phyloP scores from a whole-genome alignment of 2,113 vertebrate species.

The Vicugna pacos region DNA sequence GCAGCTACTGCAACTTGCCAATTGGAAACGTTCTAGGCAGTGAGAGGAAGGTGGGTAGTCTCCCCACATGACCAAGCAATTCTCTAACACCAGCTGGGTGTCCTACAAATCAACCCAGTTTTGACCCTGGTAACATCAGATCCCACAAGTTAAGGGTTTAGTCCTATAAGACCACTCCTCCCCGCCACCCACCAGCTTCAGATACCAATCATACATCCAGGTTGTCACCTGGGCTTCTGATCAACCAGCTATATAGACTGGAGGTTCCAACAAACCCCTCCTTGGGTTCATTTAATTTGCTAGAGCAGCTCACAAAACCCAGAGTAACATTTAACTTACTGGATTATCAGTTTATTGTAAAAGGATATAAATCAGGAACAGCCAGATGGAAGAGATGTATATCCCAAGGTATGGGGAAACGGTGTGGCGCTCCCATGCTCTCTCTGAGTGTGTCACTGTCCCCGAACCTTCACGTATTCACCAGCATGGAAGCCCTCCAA shows the following conservation, averaged over 20 bases:
- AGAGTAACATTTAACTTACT: not conserved
- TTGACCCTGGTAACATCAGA: not conserved
- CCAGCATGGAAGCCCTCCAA: not conserved
- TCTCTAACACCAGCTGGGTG: not conserved
- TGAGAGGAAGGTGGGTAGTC: too few relatives aligned
- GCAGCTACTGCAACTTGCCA: not conserved
- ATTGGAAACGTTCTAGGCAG: not conserved
- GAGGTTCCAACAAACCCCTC: not conserved
- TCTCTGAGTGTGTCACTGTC: not conserved
- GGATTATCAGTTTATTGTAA: not conserved
- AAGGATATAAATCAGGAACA: not conserved
- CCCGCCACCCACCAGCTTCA: not conserved
- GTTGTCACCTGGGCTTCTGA: not conserved
- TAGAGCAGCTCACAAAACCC: not conserved
- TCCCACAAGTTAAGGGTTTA: not conserved
- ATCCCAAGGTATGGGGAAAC: not conserved
- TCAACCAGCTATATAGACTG: not conserved
- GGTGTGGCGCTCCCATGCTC: accelerated
- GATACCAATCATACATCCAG: not conserved
- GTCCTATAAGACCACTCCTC: not conserved
- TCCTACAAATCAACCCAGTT: not conserved
- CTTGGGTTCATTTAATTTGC: not conserved
- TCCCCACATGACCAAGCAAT: not conserved
- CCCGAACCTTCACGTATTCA: not conserved
- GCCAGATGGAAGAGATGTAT: not conserved